Percentiles rank a stretch among this genome's conserved stretches.
These are phyloP conservation scores for Catocala nupta DNA, from an alignment of 2,888 invertebrate genomes.

Conservation along the genomic window DNA sequence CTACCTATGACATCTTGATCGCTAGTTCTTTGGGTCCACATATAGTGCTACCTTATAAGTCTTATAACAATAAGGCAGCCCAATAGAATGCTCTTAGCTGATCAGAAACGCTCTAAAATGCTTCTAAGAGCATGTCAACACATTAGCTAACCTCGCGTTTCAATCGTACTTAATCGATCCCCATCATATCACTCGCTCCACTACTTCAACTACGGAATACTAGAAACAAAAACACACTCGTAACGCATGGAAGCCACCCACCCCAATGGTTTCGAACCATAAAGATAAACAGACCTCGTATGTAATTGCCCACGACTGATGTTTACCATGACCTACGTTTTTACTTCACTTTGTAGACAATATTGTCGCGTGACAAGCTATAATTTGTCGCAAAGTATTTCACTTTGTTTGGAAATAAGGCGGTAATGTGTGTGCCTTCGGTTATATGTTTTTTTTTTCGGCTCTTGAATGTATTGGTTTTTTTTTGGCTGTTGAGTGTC, in stretches of 20 bases:
- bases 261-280: background rate
- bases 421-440: conserved; percentile 1
- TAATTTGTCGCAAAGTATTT: conserved; percentile 19
- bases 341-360: conserved; percentile 22
- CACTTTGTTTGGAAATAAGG: conserved; percentile 12
- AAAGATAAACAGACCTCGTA: background rate
- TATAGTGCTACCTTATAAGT: no score
- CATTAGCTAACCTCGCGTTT: no score
- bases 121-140: no score
- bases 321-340: conserved; percentile 17
- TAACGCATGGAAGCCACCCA: background rate
- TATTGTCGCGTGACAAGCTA: conserved; percentile 16
- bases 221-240: no score
- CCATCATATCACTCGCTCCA: no score
- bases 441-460: background rate
- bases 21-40: no score
- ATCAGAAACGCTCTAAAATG: no score
- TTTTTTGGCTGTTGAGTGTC: background rate
- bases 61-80: no score
- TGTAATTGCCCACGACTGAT: conserved; percentile 28
- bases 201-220: no score
- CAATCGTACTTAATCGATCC: no score
- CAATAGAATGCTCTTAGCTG: no score
- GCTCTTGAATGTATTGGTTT: conserved; percentile 1
- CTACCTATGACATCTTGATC: no score